A percentile compares a stretch with the other conserved stretches of the same genome.
These are phyloP conservation scores for Rhadinocentrus ornatus DNA, from an alignment of 2,797 vertebrate genomes.

Conservation along the genomic window DNA sequence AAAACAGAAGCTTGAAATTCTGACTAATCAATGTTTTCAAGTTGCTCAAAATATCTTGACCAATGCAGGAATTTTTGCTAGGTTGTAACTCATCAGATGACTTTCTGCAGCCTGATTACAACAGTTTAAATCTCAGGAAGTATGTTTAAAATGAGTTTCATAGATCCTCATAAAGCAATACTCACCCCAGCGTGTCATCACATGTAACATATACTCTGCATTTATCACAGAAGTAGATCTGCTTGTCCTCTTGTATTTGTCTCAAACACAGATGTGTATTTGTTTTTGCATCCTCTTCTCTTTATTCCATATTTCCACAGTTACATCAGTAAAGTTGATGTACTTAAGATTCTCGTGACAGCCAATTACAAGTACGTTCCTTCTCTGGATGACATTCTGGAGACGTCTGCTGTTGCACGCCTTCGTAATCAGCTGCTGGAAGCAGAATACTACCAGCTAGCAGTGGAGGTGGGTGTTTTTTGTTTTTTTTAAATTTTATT, in stretches of 20 bases:
- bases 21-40: neutral
- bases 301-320: constrained; percentile 70
- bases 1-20: too few relatives aligned
- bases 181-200: neutral
- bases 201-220: neutral
- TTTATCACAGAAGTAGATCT: neutral
- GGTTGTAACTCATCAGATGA: neutral
- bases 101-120: neutral
- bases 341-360: constrained; percentile 92
- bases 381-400: constrained; percentile 93
- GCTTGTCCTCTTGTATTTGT: neutral
- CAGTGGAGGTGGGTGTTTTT: constrained; percentile 90
- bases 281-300: neutral
- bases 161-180: neutral
- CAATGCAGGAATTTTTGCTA: neutral
- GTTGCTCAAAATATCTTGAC: neutral
- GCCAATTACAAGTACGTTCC: constrained; percentile 95
- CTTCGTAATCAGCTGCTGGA: constrained; percentile 94
- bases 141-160: neutral
- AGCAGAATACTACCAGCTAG: constrained; percentile 94
- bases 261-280: neutral
- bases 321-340: constrained; percentile 98
- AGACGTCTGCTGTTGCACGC: constrained; percentile 90
- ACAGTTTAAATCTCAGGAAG: constrained; percentile 2
- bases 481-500: neutral